These are phyloP conservation scores for Xylota segnis DNA, from an alignment of 2,888 invertebrate genomes.

Conservation along the genomic window DNA sequence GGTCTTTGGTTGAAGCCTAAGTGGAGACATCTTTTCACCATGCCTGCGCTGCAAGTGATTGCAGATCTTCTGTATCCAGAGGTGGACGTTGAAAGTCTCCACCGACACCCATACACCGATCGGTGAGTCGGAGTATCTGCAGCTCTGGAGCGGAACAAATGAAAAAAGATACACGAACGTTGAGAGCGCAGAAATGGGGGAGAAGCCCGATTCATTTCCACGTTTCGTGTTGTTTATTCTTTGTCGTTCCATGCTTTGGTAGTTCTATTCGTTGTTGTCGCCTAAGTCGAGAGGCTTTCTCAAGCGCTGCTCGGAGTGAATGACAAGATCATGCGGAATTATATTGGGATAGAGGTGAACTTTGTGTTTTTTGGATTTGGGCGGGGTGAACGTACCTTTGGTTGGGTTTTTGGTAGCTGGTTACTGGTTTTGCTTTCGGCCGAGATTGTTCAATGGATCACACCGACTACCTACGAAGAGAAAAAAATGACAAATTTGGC, in stretches of 20 bases:
- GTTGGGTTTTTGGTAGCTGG: slow-evolving; percentile 38
- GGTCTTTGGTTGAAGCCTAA: slow-evolving; percentile 11
- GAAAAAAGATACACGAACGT: background rate
- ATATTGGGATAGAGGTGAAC: slow-evolving; percentile 56
- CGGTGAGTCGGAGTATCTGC: background rate
- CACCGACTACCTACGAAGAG: background rate
- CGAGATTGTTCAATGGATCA: slow-evolving; percentile 16
- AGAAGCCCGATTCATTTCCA: slow-evolving; percentile 18
- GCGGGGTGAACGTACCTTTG: slow-evolving; percentile 61
- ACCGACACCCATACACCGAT: background rate
- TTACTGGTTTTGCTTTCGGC: slow-evolving; percentile 48
- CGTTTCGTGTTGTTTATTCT: slow-evolving; percentile 25
- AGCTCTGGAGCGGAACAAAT: slow-evolving; percentile 31
- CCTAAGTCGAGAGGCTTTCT: slow-evolving; percentile 65
- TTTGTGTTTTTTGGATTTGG: slow-evolving; percentile 12
- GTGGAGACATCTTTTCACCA: slow-evolving; percentile 29
- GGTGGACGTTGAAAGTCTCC: slow-evolving; percentile 21
- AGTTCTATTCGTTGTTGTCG: slow-evolving; percentile 40
- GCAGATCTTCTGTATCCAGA: slow-evolving; percentile 32
- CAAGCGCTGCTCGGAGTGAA: slow-evolving; percentile 39
- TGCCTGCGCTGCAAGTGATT: slow-evolving; percentile 16
- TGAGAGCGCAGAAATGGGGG: slow-evolving; percentile 14
- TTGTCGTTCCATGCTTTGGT: slow-evolving; percentile 41
- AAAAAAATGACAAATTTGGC: slow-evolving; percentile 25
- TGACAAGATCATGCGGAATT: slow-evolving; percentile 71